phyloP scores from a whole-genome alignment of 2,113 vertebrate genomes.

The Vulpes lagopus region DNA sequence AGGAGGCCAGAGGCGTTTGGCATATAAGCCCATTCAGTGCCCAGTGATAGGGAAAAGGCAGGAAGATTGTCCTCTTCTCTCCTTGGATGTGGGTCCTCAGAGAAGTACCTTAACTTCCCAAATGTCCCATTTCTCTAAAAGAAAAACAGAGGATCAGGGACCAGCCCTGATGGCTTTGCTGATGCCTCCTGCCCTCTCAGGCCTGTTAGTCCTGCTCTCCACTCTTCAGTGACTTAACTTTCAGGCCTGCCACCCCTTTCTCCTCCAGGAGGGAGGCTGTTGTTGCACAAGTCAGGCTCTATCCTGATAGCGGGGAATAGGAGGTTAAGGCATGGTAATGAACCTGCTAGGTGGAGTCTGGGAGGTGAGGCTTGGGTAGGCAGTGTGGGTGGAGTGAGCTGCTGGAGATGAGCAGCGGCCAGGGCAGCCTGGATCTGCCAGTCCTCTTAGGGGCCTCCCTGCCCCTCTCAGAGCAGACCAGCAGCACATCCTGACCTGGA shows the following conservation, averaged over 20 bases:
- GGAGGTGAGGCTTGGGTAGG: background rate
- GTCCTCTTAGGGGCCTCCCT: background rate
- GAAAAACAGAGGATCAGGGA: background rate
- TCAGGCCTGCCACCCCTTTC: background rate
- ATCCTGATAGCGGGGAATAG: background rate
- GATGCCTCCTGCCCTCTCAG: background rate
- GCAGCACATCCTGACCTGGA: background rate
- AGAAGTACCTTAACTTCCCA: background rate
- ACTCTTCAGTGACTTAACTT: background rate
- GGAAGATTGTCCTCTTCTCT: background rate
- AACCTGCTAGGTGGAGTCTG: background rate
- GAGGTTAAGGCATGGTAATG: background rate
- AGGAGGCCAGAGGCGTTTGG: background rate
- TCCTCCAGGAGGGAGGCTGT: background rate
- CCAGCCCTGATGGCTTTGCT: background rate
- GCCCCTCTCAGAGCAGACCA: background rate
- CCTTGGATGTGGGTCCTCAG: background rate
- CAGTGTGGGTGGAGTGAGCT: background rate
- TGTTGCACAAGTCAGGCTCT: background rate
- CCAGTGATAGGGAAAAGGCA: background rate
- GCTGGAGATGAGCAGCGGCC: background rate
- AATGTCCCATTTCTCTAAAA: background rate
- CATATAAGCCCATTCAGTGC: background rate
- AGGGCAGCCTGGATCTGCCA: background rate
- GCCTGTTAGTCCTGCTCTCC: background rate